These are phyloP conservation scores for Lithophane socia DNA, from an alignment of 2,888 invertebrate genomes.

Conservation along the genomic window DNA sequence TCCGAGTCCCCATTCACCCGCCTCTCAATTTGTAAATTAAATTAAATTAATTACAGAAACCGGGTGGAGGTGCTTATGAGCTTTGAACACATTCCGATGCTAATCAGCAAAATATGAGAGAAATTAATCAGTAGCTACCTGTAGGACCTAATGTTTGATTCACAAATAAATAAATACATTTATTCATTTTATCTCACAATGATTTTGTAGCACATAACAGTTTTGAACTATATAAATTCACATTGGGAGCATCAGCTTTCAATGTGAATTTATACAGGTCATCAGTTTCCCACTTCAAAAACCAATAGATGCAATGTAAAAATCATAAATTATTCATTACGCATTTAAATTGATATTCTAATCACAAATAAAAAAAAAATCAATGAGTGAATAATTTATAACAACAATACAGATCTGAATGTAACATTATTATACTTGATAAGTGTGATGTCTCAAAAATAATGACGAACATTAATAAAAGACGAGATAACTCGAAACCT, in stretches of 20 bases:
- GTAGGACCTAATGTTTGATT: not conserved
- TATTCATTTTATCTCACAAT: not conserved
- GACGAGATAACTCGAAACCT: slow-evolving; percentile 75
- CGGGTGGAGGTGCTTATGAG: not conserved
- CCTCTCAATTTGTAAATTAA: not conserved
- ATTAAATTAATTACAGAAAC: not conserved
- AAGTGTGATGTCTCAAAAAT: slow-evolving; percentile 80
- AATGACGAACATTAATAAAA: slow-evolving; percentile 83
- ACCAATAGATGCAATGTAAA: not conserved
- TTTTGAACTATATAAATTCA: not conserved
- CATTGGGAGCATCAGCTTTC: not conserved
- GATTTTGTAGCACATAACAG: not conserved
- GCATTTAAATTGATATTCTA: slow-evolving; percentile 27
- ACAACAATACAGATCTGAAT: slow-evolving; percentile 32
- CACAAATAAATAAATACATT: not conserved
- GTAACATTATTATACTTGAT: slow-evolving; percentile 64
- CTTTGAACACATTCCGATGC: not conserved
- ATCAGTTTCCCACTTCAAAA: not conserved
- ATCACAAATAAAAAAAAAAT: slow-evolving; percentile 33
- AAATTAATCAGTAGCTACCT: no score
- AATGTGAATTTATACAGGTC: not conserved
- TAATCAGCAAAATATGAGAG: not conserved
- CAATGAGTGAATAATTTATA: slow-evolving; percentile 44
- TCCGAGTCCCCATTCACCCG: not conserved
- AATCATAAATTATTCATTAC: slow-evolving; percentile 21